These are phyloP conservation scores for Rafetus swinhoei DNA, from an alignment of 2,113 vertebrate species.

Conservation along the genomic window DNA sequence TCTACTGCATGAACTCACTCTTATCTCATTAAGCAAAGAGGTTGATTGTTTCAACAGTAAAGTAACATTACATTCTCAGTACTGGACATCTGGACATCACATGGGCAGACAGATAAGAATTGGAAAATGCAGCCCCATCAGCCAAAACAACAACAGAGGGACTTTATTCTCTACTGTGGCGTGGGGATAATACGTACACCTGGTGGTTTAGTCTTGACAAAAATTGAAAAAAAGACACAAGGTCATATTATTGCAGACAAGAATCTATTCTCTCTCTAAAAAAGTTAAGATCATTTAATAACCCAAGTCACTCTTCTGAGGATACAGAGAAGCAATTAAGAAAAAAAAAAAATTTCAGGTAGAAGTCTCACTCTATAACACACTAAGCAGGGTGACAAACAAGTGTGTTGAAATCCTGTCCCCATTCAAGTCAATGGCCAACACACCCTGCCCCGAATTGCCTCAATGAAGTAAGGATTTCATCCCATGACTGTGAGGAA, in stretches of 20 bases:
- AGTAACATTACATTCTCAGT: not conserved
- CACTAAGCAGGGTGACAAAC: not conserved
- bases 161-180: not conserved
- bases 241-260: not conserved
- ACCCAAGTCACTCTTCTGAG: not conserved
- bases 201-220: not conserved
- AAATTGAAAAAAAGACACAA: not conserved
- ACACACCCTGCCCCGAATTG: no score
- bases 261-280: not conserved
- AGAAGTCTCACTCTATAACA: not conserved
- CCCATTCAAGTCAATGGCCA: not conserved
- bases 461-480: not conserved
- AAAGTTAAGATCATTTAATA: not conserved
- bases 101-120: not conserved
- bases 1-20: not conserved
- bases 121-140: not conserved
- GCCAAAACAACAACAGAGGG: not conserved
- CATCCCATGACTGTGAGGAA: not conserved
- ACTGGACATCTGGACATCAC: not conserved
- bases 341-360: not conserved
- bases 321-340: not conserved
- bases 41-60: not conserved
- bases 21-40: not conserved
- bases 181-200: not conserved
- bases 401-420: not conserved